Percentiles rank a stretch among this genome's conserved stretches.
Evolutionary conservation across 2,888 invertebrate species (phyloP).

Genomic region (Andrena fulva): DNA sequence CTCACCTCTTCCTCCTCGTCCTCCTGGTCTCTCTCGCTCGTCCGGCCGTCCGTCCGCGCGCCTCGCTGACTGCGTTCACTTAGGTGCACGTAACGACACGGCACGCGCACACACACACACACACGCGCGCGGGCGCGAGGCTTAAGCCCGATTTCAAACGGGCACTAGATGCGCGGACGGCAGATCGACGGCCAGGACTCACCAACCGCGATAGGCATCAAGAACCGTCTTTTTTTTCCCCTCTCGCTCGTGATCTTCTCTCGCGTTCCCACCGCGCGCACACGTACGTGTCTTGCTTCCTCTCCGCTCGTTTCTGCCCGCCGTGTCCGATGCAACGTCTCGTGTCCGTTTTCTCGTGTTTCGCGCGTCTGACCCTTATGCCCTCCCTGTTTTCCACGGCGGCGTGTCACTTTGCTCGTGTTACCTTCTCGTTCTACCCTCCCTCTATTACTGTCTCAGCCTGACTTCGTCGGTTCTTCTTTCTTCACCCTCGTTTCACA

Average conservation of each 20-base stretch:
- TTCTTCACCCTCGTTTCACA: conserved; percentile 66
- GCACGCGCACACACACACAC: conserved; percentile 9
- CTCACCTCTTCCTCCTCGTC: conserved; percentile 50
- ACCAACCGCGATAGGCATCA: conserved; percentile 54
- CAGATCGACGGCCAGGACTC: conserved; percentile 56
- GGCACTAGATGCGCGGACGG: conserved; percentile 64
- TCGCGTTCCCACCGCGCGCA: not conserved
- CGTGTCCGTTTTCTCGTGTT: not conserved
- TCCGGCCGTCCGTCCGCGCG: conserved; percentile 60
- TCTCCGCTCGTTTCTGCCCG: conserved; percentile 4
- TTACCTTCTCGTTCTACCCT: conserved; percentile 8
- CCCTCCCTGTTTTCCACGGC: conserved; percentile 5
- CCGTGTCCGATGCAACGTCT: conserved; percentile 30
- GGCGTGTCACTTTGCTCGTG: conserved; percentile 35
- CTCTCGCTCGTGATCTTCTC: conserved; percentile 8
- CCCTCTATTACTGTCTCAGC: conserved; percentile 12
- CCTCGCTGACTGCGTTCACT: conserved; percentile 67
- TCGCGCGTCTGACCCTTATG: conserved; percentile 36
- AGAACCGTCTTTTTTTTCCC: conserved; percentile 25
- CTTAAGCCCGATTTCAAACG: conserved; percentile 55
- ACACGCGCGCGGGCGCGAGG: conserved; percentile 37
- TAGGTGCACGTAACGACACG: conserved; percentile 54
- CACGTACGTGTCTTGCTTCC: conserved; percentile 2
- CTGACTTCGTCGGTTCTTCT: conserved; percentile 57
- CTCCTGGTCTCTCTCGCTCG: conserved; percentile 56